phyloP scores from a whole-genome alignment of 2,113 vertebrate species.

The Bombycilla garrulus region DNA sequence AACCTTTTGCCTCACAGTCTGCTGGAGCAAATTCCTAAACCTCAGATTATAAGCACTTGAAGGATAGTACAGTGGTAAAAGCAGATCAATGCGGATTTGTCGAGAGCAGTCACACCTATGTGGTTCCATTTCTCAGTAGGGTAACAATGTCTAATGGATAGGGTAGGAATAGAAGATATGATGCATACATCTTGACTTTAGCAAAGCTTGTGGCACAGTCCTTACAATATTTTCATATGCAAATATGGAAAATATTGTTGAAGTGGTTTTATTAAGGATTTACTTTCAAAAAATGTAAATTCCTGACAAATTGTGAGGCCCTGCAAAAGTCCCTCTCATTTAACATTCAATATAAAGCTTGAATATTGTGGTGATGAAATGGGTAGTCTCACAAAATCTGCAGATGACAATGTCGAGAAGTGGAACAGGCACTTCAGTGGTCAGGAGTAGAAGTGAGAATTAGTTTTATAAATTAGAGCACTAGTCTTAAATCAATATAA shows the following conservation, averaged over 20 bases:
- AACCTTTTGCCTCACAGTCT: neutral
- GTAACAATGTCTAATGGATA: neutral
- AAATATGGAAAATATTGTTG: neutral
- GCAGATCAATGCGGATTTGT: neutral
- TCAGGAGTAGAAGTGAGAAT: neutral
- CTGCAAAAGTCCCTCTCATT: neutral
- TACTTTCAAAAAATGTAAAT: neutral
- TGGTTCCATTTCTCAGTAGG: neutral
- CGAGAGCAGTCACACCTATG: neutral
- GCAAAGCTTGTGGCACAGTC: neutral
- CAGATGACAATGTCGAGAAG: neutral
- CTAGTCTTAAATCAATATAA: neutral
- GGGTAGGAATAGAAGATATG: neutral
- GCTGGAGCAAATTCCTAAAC: neutral
- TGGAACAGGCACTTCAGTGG: neutral
- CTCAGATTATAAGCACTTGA: neutral
- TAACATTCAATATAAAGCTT: neutral
- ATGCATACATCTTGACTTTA: neutral
- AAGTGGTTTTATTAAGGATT: neutral
- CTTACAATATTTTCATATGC: neutral
- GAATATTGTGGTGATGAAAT: neutral
- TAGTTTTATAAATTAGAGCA: neutral
- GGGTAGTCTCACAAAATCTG: neutral
- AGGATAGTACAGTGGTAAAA: neutral
- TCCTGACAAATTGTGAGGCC: neutral